Conservation (phyloP, 2,888 invertebrate species). For the Tricholauxania praeusta region DNA sequence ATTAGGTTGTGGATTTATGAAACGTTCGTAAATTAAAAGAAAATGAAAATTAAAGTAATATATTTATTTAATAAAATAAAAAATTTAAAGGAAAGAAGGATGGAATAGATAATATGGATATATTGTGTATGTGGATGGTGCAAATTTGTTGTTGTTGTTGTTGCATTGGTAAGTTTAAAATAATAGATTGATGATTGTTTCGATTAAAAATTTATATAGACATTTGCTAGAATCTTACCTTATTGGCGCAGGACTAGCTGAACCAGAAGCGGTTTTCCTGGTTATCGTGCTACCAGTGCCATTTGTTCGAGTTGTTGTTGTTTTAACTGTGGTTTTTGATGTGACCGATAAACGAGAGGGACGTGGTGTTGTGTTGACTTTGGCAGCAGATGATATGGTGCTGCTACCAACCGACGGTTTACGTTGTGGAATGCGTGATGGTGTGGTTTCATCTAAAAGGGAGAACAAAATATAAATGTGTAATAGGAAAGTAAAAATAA, state of each 20-base stretch:
- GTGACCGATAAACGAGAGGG: constrained; percentile 72
- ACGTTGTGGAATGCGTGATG: constrained; percentile 85
- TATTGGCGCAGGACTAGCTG: constrained; percentile 81
- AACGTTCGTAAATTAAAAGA: constrained; percentile 40
- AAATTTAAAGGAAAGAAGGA: constrained; percentile 31
- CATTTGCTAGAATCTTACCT: constrained; percentile 71
- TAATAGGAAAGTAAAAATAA: not conserved
- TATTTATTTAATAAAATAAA: constrained; percentile 33
- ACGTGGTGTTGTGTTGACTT: constrained; percentile 67
- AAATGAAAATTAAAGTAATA: constrained; percentile 38
- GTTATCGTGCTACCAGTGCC: constrained; percentile 69
- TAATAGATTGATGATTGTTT: not conserved
- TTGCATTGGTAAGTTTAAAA: not conserved
- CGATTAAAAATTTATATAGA: not conserved
- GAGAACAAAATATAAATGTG: not conserved
- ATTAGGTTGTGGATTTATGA: constrained; percentile 16
- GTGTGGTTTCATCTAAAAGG: constrained; percentile 69
- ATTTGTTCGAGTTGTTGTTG: constrained; percentile 69
- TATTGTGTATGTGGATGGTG: not conserved
- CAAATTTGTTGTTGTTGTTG: not conserved
- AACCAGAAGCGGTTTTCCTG: constrained; percentile 80
- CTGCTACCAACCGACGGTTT: constrained; percentile 67
- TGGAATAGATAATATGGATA: constrained; percentile 37
- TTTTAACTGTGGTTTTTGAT: constrained; percentile 69
- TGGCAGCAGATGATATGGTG: not conserved